Evolutionary conservation across 2,888 invertebrate genomes (phyloP), one percentile per base, ranked within the genome.

Genomic region (Eurytoma adleriae): DNA sequence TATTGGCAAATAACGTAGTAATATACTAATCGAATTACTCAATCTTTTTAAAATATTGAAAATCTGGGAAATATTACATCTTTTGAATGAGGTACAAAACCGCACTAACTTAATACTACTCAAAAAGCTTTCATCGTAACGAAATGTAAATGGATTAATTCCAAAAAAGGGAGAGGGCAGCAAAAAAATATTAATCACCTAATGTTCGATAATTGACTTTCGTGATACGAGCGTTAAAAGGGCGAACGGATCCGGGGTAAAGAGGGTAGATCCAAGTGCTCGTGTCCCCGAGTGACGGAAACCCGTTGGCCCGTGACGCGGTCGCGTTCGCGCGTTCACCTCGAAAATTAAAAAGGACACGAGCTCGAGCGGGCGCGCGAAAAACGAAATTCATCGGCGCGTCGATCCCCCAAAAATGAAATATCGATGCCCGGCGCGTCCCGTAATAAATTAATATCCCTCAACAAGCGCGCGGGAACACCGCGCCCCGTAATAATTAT

Each of bases 361-460:
- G n/a, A 40, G 67, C 16, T 52, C 67, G 50, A n/a, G 40, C 30
- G 4, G 62, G 10, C 14, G 3, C 16, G 20, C 16, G 61, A 54
- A 61, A 72, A 61, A 30, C 30, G 61, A 72, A 78, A 78, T 78
- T 78, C 78, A 67, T 67, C 57, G 24, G 50, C 59, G 66, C 78
- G 71, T 67, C 71, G 71, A 72, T 66, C 66, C 20, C 27, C 56
- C 64, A 24, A 50, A 72, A 78, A 56, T 73, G 73, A 78, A 78
- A 73, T 56, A 68, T 73, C 69, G 75, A 75, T 61, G 59, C 67
- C 59, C 59, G 16, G 48, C n/a, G 18, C 48, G 67, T 50, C n/a
- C 70, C 62, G 78, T 82, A 82, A 84, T 81, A 76, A 83, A 84
- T 84, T 83, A 81, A 84, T 82, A 83, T 83, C 79, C 78, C 79